A percentile compares a stretch with the other conserved stretches of the same genome.
phyloP scores from a whole-genome alignment of 2,113 vertebrate species.

The Nyctereutes procyonoides region DNA sequence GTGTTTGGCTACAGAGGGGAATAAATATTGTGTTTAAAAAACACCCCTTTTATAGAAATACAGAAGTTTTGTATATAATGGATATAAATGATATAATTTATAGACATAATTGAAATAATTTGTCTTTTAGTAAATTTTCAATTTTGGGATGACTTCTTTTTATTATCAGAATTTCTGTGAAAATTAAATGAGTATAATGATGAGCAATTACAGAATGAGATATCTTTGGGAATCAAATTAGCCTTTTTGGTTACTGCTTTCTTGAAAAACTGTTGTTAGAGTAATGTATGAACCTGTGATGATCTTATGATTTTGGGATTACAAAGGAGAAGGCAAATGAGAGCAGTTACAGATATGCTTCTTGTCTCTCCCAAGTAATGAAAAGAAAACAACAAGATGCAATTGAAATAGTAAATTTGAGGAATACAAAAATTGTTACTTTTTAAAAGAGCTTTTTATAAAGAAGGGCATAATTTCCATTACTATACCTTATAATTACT shows the following conservation, averaged over 20 bases:
- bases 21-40: background rate
- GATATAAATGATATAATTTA: background rate
- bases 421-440: background rate
- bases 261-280: background rate
- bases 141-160: background rate
- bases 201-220: background rate
- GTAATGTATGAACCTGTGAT: background rate
- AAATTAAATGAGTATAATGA: background rate
- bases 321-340: background rate
- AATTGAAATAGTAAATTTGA: background rate
- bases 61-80: background rate
- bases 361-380: background rate
- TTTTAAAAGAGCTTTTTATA: background rate
- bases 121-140: background rate
- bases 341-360: background rate
- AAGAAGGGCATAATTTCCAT: background rate
- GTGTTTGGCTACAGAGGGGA: background rate
- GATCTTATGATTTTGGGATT: background rate
- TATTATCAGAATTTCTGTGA: background rate
- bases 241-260: background rate
- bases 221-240: conserved; percentile 26
- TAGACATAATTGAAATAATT: background rate
- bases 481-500: background rate
- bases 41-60: background rate
- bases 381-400: background rate